Conservation (phyloP, 2,797 vertebrate genomes). For the Anisognathus igniventris region DNA sequence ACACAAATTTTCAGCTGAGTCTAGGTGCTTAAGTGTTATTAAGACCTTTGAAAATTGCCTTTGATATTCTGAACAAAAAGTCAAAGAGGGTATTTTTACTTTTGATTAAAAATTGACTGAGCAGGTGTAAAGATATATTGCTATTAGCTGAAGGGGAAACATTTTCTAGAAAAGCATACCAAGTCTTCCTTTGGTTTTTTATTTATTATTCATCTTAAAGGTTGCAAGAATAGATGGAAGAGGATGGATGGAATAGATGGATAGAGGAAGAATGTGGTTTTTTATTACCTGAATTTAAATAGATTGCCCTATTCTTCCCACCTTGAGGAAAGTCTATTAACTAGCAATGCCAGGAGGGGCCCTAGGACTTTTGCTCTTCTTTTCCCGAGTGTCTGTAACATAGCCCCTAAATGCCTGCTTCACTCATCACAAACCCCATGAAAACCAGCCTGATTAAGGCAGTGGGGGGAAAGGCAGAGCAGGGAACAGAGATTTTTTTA, state of each 20-base stretch:
- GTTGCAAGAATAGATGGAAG: not conserved
- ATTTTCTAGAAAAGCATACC: not conserved
- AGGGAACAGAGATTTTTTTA: not conserved
- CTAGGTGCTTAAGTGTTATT: not conserved
- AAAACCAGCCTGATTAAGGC: not conserved
- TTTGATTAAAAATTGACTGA: constrained; percentile 33
- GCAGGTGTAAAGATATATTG: not conserved
- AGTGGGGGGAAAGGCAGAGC: not conserved
- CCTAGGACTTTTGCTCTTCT: not conserved
- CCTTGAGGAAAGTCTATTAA: not conserved
- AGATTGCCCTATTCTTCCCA: not conserved
- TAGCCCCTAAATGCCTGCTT: not conserved
- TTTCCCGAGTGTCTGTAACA: not conserved
- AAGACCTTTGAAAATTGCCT: constrained; percentile 29
- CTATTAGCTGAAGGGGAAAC: not conserved
- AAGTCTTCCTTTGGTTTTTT: not conserved
- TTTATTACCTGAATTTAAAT: constrained; percentile 8
- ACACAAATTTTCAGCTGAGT: not conserved
- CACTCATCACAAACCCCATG: not conserved
- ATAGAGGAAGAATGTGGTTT: not conserved
- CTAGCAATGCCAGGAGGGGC: not conserved
- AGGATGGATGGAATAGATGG: not conserved
- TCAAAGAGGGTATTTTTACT: constrained; percentile 7
- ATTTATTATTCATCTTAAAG: constrained; percentile 3
- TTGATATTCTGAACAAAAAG: constrained; percentile 36